These are phyloP conservation scores for Gallinago undulata DNA, from an alignment of 2,113 vertebrate genomes.

Conservation along the genomic window DNA sequence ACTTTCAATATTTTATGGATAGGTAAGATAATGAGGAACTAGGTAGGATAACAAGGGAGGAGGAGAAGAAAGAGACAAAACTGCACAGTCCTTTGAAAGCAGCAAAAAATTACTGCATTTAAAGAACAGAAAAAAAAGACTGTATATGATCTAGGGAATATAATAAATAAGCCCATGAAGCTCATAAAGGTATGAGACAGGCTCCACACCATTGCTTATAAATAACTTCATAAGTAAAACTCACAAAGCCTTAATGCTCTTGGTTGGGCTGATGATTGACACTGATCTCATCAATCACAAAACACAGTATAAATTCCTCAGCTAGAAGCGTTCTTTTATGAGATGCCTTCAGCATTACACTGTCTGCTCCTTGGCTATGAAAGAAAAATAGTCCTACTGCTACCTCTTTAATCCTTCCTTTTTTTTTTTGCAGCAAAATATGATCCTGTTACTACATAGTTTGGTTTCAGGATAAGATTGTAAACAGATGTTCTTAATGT, in stretches of 20 bases:
- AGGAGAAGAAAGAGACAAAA: not conserved
- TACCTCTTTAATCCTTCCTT: not conserved
- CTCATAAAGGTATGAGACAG: not conserved
- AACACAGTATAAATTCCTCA: not conserved
- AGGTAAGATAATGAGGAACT: not conserved
- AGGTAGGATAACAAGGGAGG: not conserved
- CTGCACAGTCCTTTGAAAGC: not conserved
- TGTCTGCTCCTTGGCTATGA: not conserved
- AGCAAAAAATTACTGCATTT: not conserved
- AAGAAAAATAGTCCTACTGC: not conserved
- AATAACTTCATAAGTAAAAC: not conserved
- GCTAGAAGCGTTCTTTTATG: not conserved
- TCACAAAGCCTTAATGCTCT: not conserved
- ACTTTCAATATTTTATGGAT: not conserved
- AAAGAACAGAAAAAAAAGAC: not conserved
- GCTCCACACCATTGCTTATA: not conserved
- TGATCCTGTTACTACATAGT: not conserved
- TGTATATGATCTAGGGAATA: not conserved
- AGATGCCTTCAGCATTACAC: not conserved
- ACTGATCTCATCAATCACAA: not conserved
- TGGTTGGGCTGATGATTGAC: not conserved
- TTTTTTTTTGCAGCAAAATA: not conserved
- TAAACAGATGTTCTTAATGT: slow-evolving; percentile 29
- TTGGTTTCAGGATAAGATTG: not conserved
- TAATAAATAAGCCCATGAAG: not conserved